Conservation (phyloP, 2,113 vertebrate genomes). For the Aplodontia rufa region DNA sequence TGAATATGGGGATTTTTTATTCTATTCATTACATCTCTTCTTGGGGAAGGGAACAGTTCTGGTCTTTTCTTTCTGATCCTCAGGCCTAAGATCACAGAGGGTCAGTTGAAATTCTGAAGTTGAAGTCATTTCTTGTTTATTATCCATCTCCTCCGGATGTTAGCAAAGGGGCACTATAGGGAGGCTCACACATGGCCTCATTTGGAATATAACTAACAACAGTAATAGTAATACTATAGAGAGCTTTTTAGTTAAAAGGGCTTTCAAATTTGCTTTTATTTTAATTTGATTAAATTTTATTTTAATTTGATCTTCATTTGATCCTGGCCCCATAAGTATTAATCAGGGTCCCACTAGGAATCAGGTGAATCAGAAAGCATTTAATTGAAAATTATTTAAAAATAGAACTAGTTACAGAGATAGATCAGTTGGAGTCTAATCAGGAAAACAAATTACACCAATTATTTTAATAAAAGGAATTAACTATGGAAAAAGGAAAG, state of each 20-base stretch:
- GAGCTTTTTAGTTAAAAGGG: background rate
- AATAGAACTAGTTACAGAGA: background rate
- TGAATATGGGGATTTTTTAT: slow-evolving; percentile 21
- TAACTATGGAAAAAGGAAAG: background rate
- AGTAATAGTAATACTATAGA: background rate
- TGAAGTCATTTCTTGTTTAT: background rate
- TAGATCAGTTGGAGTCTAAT: background rate
- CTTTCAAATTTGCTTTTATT: slow-evolving; percentile 5
- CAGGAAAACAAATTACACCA: background rate
- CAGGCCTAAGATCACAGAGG: background rate
- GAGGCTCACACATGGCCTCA: background rate
- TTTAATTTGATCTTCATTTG: background rate
- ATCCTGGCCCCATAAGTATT: background rate
- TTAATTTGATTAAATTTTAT: background rate
- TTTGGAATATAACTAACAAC: background rate
- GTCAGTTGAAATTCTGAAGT: background rate
- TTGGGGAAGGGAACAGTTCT: background rate
- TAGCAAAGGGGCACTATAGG: background rate
- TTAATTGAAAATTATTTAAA: background rate
- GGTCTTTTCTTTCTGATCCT: slow-evolving; percentile 22
- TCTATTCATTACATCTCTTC: background rate
- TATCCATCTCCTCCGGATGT: background rate
- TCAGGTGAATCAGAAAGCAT: background rate
- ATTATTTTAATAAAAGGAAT: slow-evolving; percentile 1
- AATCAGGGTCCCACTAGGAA: background rate